A percentile compares a stretch with the other conserved stretches of the same genome.
These are phyloP conservation scores for Xiphophorus maculatus DNA, from an alignment of 2,113 vertebrate genomes.

Conservation along the genomic window DNA sequence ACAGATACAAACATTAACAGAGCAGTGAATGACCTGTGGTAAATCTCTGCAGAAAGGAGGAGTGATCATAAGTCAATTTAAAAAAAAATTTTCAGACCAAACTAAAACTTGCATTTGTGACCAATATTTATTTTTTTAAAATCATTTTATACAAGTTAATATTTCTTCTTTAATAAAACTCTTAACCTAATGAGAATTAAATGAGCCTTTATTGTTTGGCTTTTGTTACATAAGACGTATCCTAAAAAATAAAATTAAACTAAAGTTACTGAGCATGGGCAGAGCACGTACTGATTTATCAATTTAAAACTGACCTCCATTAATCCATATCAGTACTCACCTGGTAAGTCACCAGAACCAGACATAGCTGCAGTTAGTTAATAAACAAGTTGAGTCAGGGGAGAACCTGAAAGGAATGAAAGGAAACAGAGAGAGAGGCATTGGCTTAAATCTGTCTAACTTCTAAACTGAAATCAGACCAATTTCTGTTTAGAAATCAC, in stretches of 20 bases:
- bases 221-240: too few relatives aligned
- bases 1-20: neutral
- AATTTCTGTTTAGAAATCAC: too few relatives aligned
- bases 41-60: neutral
- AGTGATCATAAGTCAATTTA: neutral
- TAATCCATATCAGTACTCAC: constrained; percentile 25
- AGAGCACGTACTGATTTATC: neutral
- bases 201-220: too few relatives aligned
- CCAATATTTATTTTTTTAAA: neutral
- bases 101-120: neutral
- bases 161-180: neutral
- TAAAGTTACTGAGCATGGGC: neutral
- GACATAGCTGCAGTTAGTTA: constrained; percentile 57
- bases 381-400: constrained; percentile 9
- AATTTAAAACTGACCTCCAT: neutral
- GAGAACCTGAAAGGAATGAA: constrained; percentile 21
- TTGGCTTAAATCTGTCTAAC: too few relatives aligned
- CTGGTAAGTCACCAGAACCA: constrained; percentile 64
- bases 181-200: too few relatives aligned
- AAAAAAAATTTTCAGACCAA: neutral
- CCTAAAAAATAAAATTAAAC: neutral
- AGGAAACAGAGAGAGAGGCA: neutral
- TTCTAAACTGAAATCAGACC: neutral
- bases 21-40: neutral
- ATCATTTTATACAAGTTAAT: neutral